Evolutionary conservation across 2,888 invertebrate species (phyloP).

Genomic region (Stenolophus ochropezus): DNA sequence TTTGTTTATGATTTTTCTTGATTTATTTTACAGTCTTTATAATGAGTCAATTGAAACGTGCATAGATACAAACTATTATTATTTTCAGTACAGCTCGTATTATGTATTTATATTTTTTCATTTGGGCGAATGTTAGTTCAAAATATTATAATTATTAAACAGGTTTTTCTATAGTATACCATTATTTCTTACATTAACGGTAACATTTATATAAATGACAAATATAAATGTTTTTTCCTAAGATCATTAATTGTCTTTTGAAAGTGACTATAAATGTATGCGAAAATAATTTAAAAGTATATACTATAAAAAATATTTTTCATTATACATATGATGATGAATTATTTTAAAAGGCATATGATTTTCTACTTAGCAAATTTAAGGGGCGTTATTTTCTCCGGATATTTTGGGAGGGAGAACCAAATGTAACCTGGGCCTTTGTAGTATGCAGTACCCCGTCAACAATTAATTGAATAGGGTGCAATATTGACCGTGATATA

Average conservation of each 20-base stretch:
- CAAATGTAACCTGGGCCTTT: conserved; percentile 7
- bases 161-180: too few species aligned
- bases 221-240: not conserved
- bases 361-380: conserved; percentile 26
- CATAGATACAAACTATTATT: too few species aligned
- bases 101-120: too few species aligned
- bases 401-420: conserved; percentile 1
- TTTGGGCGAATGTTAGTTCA: too few species aligned
- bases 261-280: not conserved
- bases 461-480: conserved; percentile 28
- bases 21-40: too few species aligned
- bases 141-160: too few species aligned
- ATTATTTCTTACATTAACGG: too few species aligned
- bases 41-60: too few species aligned
- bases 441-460: not conserved
- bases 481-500: conserved; percentile 3
- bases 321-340: conserved; percentile 10
- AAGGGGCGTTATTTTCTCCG: conserved; percentile 24
- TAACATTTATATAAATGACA: too few species aligned
- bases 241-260: not conserved
- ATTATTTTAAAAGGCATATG: conserved; percentile 19
- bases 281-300: conserved; percentile 8
- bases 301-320: not conserved
- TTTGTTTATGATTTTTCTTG: too few species aligned
- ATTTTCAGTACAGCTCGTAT: too few species aligned